Base-by-base conservation (phyloP, 2,113 vertebrate species). In the Silurus meridionalis region DNA sequence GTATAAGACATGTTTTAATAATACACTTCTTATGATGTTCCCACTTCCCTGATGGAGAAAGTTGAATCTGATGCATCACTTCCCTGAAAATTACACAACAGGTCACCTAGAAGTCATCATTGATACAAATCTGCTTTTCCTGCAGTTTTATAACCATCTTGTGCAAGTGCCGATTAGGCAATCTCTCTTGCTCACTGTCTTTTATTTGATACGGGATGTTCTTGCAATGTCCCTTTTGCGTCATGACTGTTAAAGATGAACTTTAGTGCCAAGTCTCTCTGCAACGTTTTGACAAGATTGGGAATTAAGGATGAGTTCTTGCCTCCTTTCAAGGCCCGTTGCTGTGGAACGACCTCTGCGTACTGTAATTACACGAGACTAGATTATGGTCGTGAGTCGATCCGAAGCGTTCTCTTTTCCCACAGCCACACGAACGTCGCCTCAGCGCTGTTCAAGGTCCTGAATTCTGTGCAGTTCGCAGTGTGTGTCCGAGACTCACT, bases 361-460 rank as follows among this genome's bases (percentile, higher is more conserved):
- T 80, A 13, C 78, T 28, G 37, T 46, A 71, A 80, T 63, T 71
- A 86, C 55, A 11, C 48, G 10, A 83, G 66, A 57, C 66, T 23
- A 55, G 52, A 71, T 71, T 71, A 19, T 67, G 81, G 50, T 64
- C 72, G 3, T 66, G 74, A 55, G 75, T 66, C 25, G 28, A 57
- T 84, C 71, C 82, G 28, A 83, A 78, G 25, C 80, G 64, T 85
- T 69, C 25, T 61, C 77, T 69, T n/a, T 80, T 85, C 58, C 78
- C 71, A 37, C 55, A 87, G 88, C 79, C 80, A 57, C 50, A 80
- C 46, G 63, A 83, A 74, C 64, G 46, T 83, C 80, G 77, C 53
- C 84, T 63, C 53, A 88, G 88, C 83, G 90, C 90, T 91, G 91
- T 90, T 91, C 91, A 90, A 85, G 89, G 91, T 91, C 88, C 91